Evolutionary conservation across 2,797 vertebrate genomes (phyloP), one percentile per base, ranked within the genome.

Genomic region (Acestrorhynchus altus): DNA sequence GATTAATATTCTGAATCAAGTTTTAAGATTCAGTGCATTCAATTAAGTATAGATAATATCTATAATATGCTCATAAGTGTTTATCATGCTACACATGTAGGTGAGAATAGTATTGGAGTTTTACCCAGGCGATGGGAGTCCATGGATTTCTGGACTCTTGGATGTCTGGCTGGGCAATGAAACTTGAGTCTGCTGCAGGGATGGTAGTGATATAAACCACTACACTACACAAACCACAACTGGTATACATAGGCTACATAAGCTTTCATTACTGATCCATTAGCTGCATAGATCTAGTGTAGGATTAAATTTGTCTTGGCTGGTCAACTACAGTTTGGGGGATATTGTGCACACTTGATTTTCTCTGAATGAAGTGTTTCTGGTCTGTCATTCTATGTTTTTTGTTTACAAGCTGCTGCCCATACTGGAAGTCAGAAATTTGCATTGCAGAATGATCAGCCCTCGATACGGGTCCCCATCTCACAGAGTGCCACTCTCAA

Each of bases 331-430:
- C 47, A 51, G 18, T n/a, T 1, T 7, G 1, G 16, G 49, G n/a
- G n/a, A 52, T 8, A 52, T 8, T 52, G 49, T 56, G 11, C 20
- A 7, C 20, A 22, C 13, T 56, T 28, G 46, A 28, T 6, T 57
- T 13, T 70, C 6, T 44, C 12, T 56, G 2, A 22, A 22, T 18
- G n/a, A n/a, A n/a, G n/a, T n/a, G n/a, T n/a, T n/a, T n/a, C n/a
- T n/a, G n/a, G n/a, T n/a, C n/a, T n/a, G n/a, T n/a, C n/a, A n/a
- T n/a, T n/a, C n/a, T 51, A 10, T 35, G 16, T 26, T 0, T 51
- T 54, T 28, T 51, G n/a, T 47, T 26, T 52, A 35, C 44, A 81
- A 93, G 92, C 82, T 81, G 68, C 39, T 42, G 57, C 67, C 44
- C 24, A 22, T 18, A 8, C 0, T 47, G 2, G 13, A 35, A 6